Percentiles rank a stretch among this genome's conserved stretches.
phyloP scores from a whole-genome alignment of 1,140 invertebrate species.

The Cyclina sinensis region DNA sequence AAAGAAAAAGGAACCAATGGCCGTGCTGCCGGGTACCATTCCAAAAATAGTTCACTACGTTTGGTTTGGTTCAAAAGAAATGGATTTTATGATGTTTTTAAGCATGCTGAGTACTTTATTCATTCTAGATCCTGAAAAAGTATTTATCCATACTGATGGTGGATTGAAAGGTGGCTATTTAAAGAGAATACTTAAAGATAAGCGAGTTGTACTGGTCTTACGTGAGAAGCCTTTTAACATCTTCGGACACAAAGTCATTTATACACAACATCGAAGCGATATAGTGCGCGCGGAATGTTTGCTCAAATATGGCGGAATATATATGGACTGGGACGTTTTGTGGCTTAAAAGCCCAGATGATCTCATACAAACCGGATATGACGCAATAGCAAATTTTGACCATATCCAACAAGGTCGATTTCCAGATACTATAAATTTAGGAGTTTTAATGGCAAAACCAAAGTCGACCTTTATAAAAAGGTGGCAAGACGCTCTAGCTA shows the following conservation, averaged over 20 bases:
- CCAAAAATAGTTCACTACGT: slow-evolving; percentile 81
- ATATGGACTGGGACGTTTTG: slow-evolving; percentile 82
- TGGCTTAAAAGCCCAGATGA: slow-evolving; percentile 77
- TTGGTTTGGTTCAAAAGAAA: slow-evolving; percentile 74
- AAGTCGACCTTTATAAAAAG: slow-evolving; percentile 76
- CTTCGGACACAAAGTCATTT: slow-evolving; percentile 76
- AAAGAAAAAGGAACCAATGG: slow-evolving; percentile 13
- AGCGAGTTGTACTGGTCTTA: slow-evolving; percentile 72
- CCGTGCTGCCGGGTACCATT: slow-evolving; percentile 69
- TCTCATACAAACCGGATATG: slow-evolving; percentile 72
- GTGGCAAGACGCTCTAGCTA: slow-evolving; percentile 75
- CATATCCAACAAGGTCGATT: slow-evolving; percentile 73
- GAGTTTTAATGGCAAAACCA: slow-evolving; percentile 80
- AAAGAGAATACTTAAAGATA: slow-evolving; percentile 70
- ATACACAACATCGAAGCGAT: slow-evolving; percentile 80
- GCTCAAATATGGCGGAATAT: slow-evolving; percentile 82
- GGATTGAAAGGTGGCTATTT: slow-evolving; percentile 75
- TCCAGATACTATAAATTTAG: slow-evolving; percentile 81
- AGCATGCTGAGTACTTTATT: slow-evolving; percentile 79
- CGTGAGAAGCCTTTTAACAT: slow-evolving; percentile 74
- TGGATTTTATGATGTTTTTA: slow-evolving; percentile 80
- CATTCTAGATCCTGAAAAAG: slow-evolving; percentile 76
- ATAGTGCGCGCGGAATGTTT: slow-evolving; percentile 80
- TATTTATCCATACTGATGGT: slow-evolving; percentile 79
- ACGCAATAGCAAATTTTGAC: slow-evolving; percentile 79